Evolutionary conservation across 2,797 vertebrate genomes (phyloP).

Genomic region (Oreonectes daqikongensis): DNA sequence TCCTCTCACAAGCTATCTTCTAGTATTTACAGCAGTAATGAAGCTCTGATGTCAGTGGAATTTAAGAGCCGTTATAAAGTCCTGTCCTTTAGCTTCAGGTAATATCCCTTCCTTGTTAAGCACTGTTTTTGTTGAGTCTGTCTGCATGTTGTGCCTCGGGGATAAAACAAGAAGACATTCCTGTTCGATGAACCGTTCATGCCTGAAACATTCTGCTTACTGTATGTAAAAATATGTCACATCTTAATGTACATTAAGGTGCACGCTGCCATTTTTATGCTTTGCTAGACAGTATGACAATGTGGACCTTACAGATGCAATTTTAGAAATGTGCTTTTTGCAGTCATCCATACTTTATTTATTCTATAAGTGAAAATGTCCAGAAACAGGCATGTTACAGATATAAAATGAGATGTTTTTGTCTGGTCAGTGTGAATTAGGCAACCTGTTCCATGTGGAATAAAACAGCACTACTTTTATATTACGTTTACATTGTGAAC

Average conservation of each 20-base stretch:
- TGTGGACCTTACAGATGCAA: too few relatives aligned
- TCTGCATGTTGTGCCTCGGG: constrained; percentile 13
- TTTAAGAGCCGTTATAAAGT: background rate
- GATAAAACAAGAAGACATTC: constrained; percentile 17
- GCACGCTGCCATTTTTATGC: too few relatives aligned
- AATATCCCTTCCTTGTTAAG: background rate
- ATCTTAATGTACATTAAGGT: background rate
- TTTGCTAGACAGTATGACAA: too few relatives aligned
- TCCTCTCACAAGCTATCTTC: background rate
- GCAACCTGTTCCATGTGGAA: too few relatives aligned
- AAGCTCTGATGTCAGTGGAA: background rate
- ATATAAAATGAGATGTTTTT: too few relatives aligned
- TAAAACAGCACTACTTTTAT: background rate
- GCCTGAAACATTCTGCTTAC: background rate
- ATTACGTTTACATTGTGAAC: background rate
- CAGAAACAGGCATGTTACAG: too few relatives aligned
- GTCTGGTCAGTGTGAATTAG: too few relatives aligned
- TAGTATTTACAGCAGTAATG: constrained; percentile 11
- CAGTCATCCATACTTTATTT: too few relatives aligned
- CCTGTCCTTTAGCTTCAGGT: background rate
- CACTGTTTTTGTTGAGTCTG: constrained; percentile 14
- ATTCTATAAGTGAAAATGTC: too few relatives aligned
- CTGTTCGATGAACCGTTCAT: background rate
- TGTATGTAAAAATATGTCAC: background rate
- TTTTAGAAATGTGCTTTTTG: too few relatives aligned